Evolutionary conservation across 2,113 vertebrate species (phyloP), one percentile per base, ranked within the genome.

Genomic region (Scortum barcoo): DNA sequence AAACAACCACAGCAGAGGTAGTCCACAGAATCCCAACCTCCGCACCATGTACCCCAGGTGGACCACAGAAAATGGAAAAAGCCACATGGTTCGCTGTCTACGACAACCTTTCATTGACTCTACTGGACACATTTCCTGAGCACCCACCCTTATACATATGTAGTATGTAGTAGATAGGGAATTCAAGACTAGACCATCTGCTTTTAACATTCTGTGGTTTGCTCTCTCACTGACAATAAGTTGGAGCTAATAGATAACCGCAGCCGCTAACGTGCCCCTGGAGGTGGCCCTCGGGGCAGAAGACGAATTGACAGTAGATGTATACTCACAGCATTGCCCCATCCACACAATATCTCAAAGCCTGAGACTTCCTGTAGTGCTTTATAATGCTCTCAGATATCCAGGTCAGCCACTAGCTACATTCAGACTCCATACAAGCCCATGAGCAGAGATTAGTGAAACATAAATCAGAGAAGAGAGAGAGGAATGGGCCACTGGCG

Each of bases 391-490:
- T 86, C 36, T 76, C 50, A 78, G 70, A 89, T 90, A 91, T 89
- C 89, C 86, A 88, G 89, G 91, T 90, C 91, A 91, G 85, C 74
- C 83, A 89, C 78, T 2, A 77, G 86, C 86, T 62, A 72, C 86
- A 82, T 76, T 73, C 78, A 81, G 75, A 73, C 80, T 77, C 71
- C 24, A 72, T 61, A 70, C 51, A 58, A 85, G 81, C 71, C 77
- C 84, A 83, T 51, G 57, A 86, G 80, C 90, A 78, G 88, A 90
- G 90, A 93, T 90, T 88, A 93, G 86, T 68, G 61, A 84, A 92
- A 90, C 89, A 93, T 95, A 94, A 93, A 94, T 94, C 87, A 91
- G 83, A 62, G 61, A 44, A 66, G 79, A 16, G 72, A 85, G 84
- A 92, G 85, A 91, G 63, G 76, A 92, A 93, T 87, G 73, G 83